phyloP scores from a whole-genome alignment of 2,888 invertebrate genomes.

The Acleris laterana region DNA sequence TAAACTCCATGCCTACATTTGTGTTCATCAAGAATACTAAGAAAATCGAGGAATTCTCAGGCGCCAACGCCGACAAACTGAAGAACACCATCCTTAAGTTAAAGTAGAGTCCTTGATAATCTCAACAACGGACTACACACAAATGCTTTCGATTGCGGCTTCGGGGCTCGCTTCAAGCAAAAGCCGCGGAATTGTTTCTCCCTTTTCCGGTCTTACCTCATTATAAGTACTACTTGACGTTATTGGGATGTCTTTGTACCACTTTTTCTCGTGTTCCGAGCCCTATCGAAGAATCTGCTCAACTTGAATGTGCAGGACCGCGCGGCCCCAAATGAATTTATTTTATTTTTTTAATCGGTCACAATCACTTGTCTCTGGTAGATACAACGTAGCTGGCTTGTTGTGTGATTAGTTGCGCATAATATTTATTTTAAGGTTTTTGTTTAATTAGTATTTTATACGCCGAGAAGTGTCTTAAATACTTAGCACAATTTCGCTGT shows the following conservation, averaged over 20 bases:
- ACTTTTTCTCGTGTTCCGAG: not conserved
- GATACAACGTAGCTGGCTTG: slow-evolving; percentile 17
- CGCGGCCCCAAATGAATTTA: slow-evolving; percentile 23
- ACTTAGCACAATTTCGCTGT: slow-evolving; percentile 44
- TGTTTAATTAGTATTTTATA: slow-evolving; percentile 28
- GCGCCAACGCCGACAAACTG: slow-evolving; percentile 90
- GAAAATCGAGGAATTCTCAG: slow-evolving; percentile 89
- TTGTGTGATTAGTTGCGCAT: slow-evolving; percentile 25
- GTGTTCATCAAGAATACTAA: slow-evolving; percentile 90
- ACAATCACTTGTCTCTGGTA: slow-evolving; percentile 29
- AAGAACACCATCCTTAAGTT: slow-evolving; percentile 84
- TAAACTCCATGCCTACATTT: slow-evolving; percentile 96
- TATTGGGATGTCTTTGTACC: not conserved
- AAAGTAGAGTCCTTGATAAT: slow-evolving; percentile 68
- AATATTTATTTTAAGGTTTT: slow-evolving; percentile 21
- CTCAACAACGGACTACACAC: slow-evolving; percentile 50
- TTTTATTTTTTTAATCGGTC: slow-evolving; percentile 25
- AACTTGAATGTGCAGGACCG: not conserved
- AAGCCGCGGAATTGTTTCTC: not conserved
- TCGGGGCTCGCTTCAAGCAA: not conserved
- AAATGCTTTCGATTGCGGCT: slow-evolving; percentile 4
- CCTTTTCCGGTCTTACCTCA: not conserved
- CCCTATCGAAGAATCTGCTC: not conserved
- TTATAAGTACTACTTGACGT: not conserved
- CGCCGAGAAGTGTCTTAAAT: slow-evolving; percentile 47